Base-by-base conservation (phyloP, 2,888 invertebrate species). In the Drosophila quinaria region DNA sequence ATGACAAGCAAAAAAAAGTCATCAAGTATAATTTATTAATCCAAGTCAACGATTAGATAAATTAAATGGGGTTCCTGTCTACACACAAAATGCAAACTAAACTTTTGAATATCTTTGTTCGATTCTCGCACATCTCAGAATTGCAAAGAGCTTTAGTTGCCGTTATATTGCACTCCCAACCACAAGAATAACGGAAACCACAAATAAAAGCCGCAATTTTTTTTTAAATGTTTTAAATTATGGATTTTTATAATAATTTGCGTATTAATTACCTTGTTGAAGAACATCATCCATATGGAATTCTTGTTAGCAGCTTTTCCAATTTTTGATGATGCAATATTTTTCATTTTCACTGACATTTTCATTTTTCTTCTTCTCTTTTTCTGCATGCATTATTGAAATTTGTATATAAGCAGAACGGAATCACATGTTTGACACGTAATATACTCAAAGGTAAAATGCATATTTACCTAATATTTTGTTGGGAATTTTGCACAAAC, bases 351-450 rank as follows among this genome's bases (percentile, higher is more conserved):
- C 78, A 70, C 63, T 59, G 55, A 42, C 39, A 50, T 70, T 44
- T 52, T 70, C 65, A 1, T n/a, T 15, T 22, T 22, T 25, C 6
- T 37, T 54, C 69, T 76, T n/a, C 22, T 29, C 31, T 17, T 29
- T 56, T 33, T 55, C n/a, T 8, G 33, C 49, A 68, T 68, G 71
- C 74, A 66, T 62, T 39, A 64, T 60, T 72, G 22, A 33, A 54
- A 70, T 66, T 54, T 39, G 22, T 62, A 52, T 46, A 55, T 9
- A 62, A 44, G 55, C 51, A 37, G 19, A 63, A 70, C 46, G 39
- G 46, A 79, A 76, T 73, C 75, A 76, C 74, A 76, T 64, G 75
- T 66, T 76, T 46, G 44, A 49, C 69, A 61, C 64, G 76, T 59
- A 73, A 58, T 54, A 58, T 54, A 50, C 42, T 33, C 51, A 39